Evolutionary conservation across 2,888 invertebrate species (phyloP).

Genomic region (Hyppa rectilinea): DNA sequence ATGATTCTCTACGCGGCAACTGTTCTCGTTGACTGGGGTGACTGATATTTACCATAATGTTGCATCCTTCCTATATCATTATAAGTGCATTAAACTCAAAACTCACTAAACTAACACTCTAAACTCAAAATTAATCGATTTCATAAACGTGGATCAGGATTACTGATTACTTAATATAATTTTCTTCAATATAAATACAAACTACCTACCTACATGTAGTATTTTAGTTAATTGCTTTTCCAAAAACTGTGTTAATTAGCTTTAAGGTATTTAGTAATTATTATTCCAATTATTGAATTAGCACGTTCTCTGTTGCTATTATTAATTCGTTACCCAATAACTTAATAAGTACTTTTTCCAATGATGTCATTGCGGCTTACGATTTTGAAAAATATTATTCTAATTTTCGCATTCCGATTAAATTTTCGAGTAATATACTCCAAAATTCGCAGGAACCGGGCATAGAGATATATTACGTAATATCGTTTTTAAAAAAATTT

Average conservation of each 20-base stretch:
- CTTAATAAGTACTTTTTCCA: not conserved
- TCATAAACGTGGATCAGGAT: not conserved
- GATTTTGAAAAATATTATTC: not conserved
- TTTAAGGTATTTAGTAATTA: not conserved
- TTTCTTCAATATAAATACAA: not conserved
- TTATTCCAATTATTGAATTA: not conserved
- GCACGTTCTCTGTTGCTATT: not conserved
- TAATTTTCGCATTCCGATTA: not conserved
- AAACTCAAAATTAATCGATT: too few relatives aligned
- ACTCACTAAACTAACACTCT: too few relatives aligned
- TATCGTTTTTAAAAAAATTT: not conserved
- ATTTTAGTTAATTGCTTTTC: slow-evolving; percentile 2
- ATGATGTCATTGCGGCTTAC: not conserved
- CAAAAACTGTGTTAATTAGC: not conserved
- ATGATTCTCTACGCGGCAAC: not conserved
- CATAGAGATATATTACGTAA: not conserved
- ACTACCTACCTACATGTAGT: not conserved
- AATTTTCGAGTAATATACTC: too few relatives aligned
- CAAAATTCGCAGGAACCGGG: too few relatives aligned
- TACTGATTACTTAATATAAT: not conserved
- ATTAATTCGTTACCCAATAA: not conserved
- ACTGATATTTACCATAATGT: not conserved
- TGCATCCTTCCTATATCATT: not conserved
- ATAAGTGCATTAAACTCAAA: not conserved
- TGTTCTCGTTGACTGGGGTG: slow-evolving; percentile 1